These are phyloP conservation scores for Vidua chalybeata DNA, from an alignment of 2,113 vertebrate genomes.

Conservation along the genomic window DNA sequence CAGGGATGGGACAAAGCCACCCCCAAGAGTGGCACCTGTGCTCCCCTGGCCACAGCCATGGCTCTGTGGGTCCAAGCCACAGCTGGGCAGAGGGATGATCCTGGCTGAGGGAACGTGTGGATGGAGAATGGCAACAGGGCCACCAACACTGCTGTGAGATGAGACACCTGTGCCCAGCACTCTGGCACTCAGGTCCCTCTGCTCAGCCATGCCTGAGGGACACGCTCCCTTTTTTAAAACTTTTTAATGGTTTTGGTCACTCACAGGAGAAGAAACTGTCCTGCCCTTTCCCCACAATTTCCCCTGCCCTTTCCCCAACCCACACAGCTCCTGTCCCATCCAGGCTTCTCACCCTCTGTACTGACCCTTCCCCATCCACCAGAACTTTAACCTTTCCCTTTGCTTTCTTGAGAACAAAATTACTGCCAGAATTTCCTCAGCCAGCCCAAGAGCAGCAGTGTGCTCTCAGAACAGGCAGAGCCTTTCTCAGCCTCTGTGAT, in stretches of 20 bases:
- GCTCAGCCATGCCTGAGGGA: neutral
- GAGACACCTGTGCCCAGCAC: neutral
- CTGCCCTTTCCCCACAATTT: neutral
- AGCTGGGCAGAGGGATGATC: neutral
- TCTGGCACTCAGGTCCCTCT: neutral
- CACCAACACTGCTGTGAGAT: neutral
- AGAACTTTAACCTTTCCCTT: accelerated
- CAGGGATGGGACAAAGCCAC: neutral
- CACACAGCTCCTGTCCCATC: neutral
- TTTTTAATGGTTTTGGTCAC: neutral
- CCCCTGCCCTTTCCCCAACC: neutral
- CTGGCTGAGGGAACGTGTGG: neutral
- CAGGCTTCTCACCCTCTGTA: neutral
- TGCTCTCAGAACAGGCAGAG: neutral
- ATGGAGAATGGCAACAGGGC: neutral
- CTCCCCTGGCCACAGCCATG: neutral
- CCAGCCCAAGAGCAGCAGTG: neutral
- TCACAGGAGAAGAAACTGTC: neutral
- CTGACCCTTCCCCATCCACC: neutral
- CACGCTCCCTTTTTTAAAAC: accelerated
- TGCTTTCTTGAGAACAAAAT: neutral
- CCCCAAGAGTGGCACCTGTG: neutral
- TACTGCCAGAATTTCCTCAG: neutral
- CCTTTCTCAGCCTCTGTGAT: neutral
- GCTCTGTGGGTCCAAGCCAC: neutral